phyloP scores from a whole-genome alignment of 1,140 invertebrate genomes.

The Drosophila punjabiensis region DNA sequence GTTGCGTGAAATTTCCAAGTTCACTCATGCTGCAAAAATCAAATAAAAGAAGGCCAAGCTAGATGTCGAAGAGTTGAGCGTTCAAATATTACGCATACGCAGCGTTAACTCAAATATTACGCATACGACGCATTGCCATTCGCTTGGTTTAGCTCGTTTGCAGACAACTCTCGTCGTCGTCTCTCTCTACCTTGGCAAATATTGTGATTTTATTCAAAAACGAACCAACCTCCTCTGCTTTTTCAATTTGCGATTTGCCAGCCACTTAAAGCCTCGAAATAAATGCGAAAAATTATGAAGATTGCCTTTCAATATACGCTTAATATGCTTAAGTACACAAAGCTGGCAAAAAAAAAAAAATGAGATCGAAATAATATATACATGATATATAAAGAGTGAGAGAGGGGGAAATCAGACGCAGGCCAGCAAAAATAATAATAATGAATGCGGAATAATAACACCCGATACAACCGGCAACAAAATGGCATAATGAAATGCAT shows the following conservation, averaged over 20 bases:
- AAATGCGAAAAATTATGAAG: slow-evolving; percentile 35
- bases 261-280: slow-evolving; percentile 25
- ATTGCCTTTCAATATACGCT: slow-evolving; percentile 43
- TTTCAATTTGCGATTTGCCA: slow-evolving; percentile 35
- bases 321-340: slow-evolving; percentile 70
- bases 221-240: background rate
- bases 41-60: slow-evolving; percentile 3
- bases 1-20: background rate
- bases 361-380: background rate
- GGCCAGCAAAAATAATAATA: slow-evolving; percentile 29
- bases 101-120: slow-evolving; percentile 27
- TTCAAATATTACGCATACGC: slow-evolving; percentile 24
- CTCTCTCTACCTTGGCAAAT: slow-evolving; percentile 48
- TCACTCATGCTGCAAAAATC: slow-evolving; percentile 1
- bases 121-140: slow-evolving; percentile 37
- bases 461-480: slow-evolving; percentile 19
- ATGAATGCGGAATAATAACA: slow-evolving; percentile 46
- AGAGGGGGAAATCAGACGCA: slow-evolving; percentile 7
- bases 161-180: background rate
- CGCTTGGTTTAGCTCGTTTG: slow-evolving; percentile 20
- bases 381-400: too few species aligned
- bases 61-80: background rate
- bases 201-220: slow-evolving; percentile 66
- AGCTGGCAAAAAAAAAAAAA: slow-evolving; percentile 17
- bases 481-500: slow-evolving; percentile 56